Percentiles rank a stretch among this genome's conserved stretches.
phyloP scores from a whole-genome alignment of 1,140 invertebrate species.

The Oreohelix idahoensis region DNA sequence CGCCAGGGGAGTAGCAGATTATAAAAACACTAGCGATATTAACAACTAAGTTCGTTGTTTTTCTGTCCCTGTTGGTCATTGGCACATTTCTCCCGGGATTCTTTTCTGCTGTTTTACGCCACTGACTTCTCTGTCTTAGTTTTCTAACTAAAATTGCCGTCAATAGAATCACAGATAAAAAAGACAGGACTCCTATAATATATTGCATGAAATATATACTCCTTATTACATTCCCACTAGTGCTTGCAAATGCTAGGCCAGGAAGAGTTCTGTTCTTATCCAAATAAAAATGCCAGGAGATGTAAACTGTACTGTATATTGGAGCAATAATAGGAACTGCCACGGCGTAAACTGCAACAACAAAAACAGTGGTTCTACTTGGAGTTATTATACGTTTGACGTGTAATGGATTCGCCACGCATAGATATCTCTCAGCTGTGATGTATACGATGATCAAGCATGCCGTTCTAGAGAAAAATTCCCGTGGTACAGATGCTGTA shows the following conservation, averaged over 20 bases:
- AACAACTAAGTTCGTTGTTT: neutral
- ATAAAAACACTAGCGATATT: neutral
- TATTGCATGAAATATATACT: neutral
- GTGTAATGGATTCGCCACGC: neutral
- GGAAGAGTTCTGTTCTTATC: neutral
- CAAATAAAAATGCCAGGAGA: neutral
- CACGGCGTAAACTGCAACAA: neutral
- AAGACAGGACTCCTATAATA: neutral
- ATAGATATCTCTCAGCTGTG: slow-evolving; percentile 3
- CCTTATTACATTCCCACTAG: neutral
- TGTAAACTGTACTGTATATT: neutral
- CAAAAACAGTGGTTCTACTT: neutral
- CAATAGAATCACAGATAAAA: neutral
- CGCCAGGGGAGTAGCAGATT: neutral
- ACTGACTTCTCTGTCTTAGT: neutral
- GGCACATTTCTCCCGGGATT: neutral
- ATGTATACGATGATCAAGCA: neutral
- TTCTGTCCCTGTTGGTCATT: neutral
- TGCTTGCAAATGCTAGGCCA: neutral
- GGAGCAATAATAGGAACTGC: neutral
- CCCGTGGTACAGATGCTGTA: neutral
- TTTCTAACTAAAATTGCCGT: neutral
- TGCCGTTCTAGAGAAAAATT: neutral
- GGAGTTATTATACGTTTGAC: slow-evolving; percentile 1
- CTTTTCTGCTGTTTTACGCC: neutral